Evolutionary conservation across 2,113 vertebrate species (phyloP).

Genomic region (Nesoenas mayeri): DNA sequence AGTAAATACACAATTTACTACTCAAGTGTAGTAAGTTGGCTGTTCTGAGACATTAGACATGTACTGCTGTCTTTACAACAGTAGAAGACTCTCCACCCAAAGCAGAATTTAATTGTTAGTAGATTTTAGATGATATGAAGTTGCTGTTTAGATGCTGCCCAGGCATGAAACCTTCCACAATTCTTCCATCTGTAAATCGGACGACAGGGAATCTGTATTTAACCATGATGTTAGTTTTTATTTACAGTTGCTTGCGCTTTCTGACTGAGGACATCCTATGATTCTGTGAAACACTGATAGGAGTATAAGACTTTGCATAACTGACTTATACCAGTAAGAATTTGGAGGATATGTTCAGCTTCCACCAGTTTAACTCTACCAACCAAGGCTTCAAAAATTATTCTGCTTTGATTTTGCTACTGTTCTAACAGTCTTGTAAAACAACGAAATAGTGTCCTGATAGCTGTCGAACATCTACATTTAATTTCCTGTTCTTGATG

Average conservation of each 20-base stretch:
- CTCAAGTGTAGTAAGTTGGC: neutral
- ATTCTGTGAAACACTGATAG: neutral
- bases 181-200: neutral
- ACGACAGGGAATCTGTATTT: neutral
- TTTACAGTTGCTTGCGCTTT: neutral
- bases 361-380: accelerated
- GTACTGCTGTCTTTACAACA: neutral
- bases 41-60: neutral
- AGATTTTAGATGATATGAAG: neutral
- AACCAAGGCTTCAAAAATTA: neutral
- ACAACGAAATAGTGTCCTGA: neutral
- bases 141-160: neutral
- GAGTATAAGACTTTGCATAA: neutral
- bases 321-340: neutral
- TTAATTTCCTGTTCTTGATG: neutral
- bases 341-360: neutral
- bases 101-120: neutral
- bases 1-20: neutral
- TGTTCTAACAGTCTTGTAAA: neutral
- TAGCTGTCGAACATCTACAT: neutral
- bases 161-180: neutral
- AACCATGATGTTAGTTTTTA: neutral
- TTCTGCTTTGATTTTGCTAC: neutral
- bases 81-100: neutral
- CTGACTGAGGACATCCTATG: no score